These are phyloP conservation scores for Brachycybe producta DNA, from an alignment of 2,888 invertebrate genomes.

Conservation along the genomic window DNA sequence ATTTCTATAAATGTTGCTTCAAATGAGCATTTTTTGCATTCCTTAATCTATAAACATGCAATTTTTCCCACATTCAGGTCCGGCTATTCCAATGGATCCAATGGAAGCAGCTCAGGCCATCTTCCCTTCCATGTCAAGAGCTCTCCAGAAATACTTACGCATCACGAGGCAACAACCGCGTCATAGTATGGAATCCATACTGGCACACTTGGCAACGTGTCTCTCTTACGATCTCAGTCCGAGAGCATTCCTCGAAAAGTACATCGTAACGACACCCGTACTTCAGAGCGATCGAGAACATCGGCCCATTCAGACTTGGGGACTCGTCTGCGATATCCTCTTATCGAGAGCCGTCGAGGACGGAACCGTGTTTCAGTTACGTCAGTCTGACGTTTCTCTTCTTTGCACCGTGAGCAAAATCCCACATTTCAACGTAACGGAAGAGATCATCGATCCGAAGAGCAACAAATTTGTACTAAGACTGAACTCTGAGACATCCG, in stretches of 20 bases:
- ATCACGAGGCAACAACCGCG: constrained; percentile 91
- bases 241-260: constrained; percentile 86
- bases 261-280: constrained; percentile 71
- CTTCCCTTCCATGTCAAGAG: constrained; percentile 90
- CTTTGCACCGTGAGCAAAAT: constrained; percentile 71
- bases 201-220: constrained; percentile 79
- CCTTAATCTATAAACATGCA: not conserved
- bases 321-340: constrained; percentile 81
- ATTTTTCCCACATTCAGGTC: constrained; percentile 37
- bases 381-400: constrained; percentile 84
- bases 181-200: constrained; percentile 85
- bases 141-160: constrained; percentile 88
- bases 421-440: constrained; percentile 87
- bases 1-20: not conserved
- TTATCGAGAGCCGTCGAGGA: constrained; percentile 73
- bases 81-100: constrained; percentile 78
- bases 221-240: constrained; percentile 88
- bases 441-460: constrained; percentile 92
- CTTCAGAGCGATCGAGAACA: constrained; percentile 69
- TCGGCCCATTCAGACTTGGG: constrained; percentile 83
- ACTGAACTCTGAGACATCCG: constrained; percentile 91
- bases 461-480: constrained; percentile 87
- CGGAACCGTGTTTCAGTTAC: constrained; percentile 74
- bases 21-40: not conserved
- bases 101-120: constrained; percentile 95